These are phyloP conservation scores for Rotaria sp. DNA, from an alignment of 2,888 invertebrate genomes.

Conservation along the genomic window DNA sequence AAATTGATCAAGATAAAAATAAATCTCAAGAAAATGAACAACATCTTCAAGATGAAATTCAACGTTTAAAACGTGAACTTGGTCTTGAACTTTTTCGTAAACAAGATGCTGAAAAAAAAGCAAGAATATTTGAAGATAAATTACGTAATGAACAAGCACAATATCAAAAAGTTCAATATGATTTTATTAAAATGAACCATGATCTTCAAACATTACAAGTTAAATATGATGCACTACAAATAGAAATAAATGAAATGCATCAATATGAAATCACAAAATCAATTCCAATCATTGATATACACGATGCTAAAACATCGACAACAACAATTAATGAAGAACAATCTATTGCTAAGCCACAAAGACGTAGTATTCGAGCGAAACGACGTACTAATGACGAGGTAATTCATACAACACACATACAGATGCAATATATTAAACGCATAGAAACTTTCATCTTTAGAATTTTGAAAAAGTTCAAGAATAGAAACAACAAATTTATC, in stretches of 20 bases:
- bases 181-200: neutral
- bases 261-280: neutral
- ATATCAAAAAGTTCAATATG: neutral
- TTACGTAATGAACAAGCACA: neutral
- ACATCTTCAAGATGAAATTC: neutral
- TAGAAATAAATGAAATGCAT: neutral
- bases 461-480: too few species aligned
- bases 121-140: neutral
- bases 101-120: conserved; percentile 20
- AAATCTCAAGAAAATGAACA: neutral
- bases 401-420: too few species aligned
- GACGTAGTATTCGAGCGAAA: neutral
- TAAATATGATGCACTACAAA: neutral
- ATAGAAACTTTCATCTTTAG: too few species aligned
- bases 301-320: neutral
- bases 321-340: neutral
- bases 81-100: conserved; percentile 16
- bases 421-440: too few species aligned
- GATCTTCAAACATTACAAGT: neutral
- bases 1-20: neutral
- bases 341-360: neutral
- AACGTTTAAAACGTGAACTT: conserved; percentile 7
- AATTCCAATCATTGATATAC: neutral
- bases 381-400: neutral
- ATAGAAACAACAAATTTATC: too few species aligned